Evolutionary conservation across 2,797 vertebrate species (phyloP), one percentile per base, ranked within the genome.

Genomic region (Siniperca scherzeri): DNA sequence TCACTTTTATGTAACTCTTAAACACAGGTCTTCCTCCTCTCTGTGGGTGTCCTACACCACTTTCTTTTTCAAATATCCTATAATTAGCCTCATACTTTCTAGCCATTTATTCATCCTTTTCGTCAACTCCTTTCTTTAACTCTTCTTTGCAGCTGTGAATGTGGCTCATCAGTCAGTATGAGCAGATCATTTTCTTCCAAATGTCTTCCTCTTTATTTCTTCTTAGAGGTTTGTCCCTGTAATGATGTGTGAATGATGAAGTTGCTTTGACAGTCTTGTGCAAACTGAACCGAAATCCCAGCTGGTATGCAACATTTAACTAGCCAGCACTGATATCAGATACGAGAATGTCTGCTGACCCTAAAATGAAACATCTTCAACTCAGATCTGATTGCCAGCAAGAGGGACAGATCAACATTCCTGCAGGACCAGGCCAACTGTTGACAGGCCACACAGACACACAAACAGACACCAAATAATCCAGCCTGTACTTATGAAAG

Each of bases 251-350:
- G 46, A 70, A 70, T 42, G 64, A 75, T 72, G 19, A 68, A 65
- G 40, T 70, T 65, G 55, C 71, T 72, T 76, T 68, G 59, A 77
- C 57, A 48, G 21, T 68, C 60, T 76, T 27, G 38, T 53, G 53
- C 36, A 67, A 72, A 72, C 38, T n/a, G 21, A 68, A 72, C 33
- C 48, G 14, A 57, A 76, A 85, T 82, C 82, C 79, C 66, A 42
- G 40, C 55, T 70, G 72, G 70, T 70, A 46, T 72, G 68, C 17
- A 57, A 40, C 21, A 46, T 72, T 60, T 25, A 80, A 25, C 17
- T 21, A 44, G 55, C 57, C 72, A 80, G 38, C 38, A 6, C 7
- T 84, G 83, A 86, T 77, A 87, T 84, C 76, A 75, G 72, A 86
- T 68, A 72, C 7, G 3, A 73, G 70, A 85, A 80, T 71, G 77